These are phyloP conservation scores for Mobula birostris DNA, from an alignment of 2,113 vertebrate genomes.

Conservation along the genomic window DNA sequence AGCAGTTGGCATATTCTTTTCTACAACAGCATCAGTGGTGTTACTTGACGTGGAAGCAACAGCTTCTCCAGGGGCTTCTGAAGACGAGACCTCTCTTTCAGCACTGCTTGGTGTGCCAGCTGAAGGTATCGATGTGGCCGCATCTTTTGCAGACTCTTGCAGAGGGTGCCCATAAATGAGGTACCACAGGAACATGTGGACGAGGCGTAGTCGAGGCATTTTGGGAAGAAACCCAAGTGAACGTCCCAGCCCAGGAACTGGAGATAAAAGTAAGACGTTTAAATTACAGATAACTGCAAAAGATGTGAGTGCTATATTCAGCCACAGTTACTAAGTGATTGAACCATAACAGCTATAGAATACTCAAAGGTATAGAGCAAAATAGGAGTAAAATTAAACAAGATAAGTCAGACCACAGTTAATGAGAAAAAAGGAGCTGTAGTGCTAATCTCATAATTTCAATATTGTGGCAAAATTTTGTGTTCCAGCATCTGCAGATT, in stretches of 20 bases:
- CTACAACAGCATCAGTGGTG: background rate
- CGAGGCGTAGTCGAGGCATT: slow-evolving; percentile 78
- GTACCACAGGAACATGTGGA: slow-evolving; percentile 87
- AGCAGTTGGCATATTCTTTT: background rate
- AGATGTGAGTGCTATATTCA: background rate
- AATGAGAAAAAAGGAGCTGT: no score
- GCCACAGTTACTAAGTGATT: background rate
- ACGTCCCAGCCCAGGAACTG: slow-evolving; percentile 82
- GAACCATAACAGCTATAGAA: background rate
- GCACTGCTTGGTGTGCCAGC: background rate
- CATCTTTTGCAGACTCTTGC: background rate
- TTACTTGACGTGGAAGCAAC: background rate
- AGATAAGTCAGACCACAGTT: background rate
- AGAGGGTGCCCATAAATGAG: slow-evolving; percentile 75
- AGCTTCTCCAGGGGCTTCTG: background rate
- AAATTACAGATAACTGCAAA: slow-evolving; percentile 33
- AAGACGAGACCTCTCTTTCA: background rate
- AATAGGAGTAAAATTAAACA: background rate
- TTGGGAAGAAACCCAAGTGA: slow-evolving; percentile 85
- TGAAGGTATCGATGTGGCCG: background rate
- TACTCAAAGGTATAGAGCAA: background rate
- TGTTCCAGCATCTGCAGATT: no score
- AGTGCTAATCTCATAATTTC: no score
- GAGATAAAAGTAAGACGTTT: background rate
- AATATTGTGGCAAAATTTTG: no score